Conservation (phyloP, 2,113 vertebrate species). For the Lepus timidus region DNA sequence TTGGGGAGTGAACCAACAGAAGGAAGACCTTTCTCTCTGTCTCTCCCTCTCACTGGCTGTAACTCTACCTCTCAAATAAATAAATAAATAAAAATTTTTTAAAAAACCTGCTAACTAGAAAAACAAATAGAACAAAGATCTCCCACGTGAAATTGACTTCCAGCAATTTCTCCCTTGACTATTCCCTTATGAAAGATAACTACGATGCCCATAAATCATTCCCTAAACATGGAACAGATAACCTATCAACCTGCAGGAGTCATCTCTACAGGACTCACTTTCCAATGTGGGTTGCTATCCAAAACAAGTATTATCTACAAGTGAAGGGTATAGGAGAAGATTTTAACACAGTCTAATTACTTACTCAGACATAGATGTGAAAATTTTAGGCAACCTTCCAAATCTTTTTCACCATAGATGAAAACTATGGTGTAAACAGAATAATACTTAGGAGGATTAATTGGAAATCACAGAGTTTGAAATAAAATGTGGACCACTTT, state of each 20-base stretch:
- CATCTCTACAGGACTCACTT: not conserved
- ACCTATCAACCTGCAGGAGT: not conserved
- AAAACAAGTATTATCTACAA: not conserved
- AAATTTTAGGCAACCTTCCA: conserved; percentile 87
- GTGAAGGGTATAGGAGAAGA: not conserved
- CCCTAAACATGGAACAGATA: not conserved
- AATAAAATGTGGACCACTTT: conserved; percentile 88
- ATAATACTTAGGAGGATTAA: conserved; percentile 77
- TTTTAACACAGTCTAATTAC: conserved; percentile 83
- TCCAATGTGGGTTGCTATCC: not conserved
- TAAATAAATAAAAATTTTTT: too few species aligned
- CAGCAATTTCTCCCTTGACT: conserved; percentile 1
- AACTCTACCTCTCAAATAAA: too few species aligned
- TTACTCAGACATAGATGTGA: conserved; percentile 87
- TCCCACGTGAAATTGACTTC: not conserved
- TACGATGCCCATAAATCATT: not conserved
- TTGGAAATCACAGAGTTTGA: conserved; percentile 79
- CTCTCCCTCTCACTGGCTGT: too few species aligned
- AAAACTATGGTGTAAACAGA: conserved; percentile 79
- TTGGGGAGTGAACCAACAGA: too few species aligned
- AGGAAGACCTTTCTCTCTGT: too few species aligned
- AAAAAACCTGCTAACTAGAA: not conserved
- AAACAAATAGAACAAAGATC: conserved; percentile 55
- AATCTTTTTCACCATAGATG: conserved; percentile 84
- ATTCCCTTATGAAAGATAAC: not conserved